Base-by-base conservation (phyloP, 30 jellyfish, hydroid and myxozoan genomes). In the Mastigias papua region DNA sequence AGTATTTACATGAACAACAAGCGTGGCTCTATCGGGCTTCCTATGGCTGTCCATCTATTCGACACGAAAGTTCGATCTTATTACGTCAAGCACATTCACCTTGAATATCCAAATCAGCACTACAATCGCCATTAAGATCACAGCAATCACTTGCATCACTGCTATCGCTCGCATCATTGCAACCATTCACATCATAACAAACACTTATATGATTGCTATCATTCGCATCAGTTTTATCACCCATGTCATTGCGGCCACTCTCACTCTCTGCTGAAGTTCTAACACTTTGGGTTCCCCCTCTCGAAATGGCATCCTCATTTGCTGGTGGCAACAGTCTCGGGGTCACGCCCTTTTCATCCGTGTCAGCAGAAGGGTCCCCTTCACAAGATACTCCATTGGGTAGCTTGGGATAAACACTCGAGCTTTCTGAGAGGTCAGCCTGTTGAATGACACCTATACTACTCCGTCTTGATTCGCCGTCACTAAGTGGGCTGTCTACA, bases 381-480 rank as follows among this genome's bases (percentile, higher is more conserved):
- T 63, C 74, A 63, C 21, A 0, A 23, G 64, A 34, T 42, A 75
- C 48, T 22, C 80, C 86, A 21, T 83, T 70, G 15, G 76, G 86
- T 70, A 50, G 32, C 22, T 58, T 28, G 3, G 33, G 33, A 25
- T 25, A 15, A n/a, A 27, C 23, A 6, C 26, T 20, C 46, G 37
- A 10, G 42, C 42, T 63, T n/a, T n/a, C n/a, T n/a, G n/a, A n/a
- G n/a, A n/a, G n/a, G n/a, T n/a, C n/a, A n/a, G n/a, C n/a, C n/a
- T n/a, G n/a, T n/a, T n/a, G n/a, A n/a, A n/a, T n/a, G n/a, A n/a
- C n/a, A n/a, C n/a, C n/a, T n/a, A n/a, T n/a, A n/a, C n/a, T n/a
- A n/a, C n/a, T n/a, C n/a, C 74, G 32, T n/a, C 42, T 26, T 63
- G 21, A 6, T 0, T 13, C 42, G 5, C 23, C 74, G 35, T 25